Conservation (phyloP, 1,140 invertebrate genomes). For the Pachyrhynchus sulphureomaculatus region DNA sequence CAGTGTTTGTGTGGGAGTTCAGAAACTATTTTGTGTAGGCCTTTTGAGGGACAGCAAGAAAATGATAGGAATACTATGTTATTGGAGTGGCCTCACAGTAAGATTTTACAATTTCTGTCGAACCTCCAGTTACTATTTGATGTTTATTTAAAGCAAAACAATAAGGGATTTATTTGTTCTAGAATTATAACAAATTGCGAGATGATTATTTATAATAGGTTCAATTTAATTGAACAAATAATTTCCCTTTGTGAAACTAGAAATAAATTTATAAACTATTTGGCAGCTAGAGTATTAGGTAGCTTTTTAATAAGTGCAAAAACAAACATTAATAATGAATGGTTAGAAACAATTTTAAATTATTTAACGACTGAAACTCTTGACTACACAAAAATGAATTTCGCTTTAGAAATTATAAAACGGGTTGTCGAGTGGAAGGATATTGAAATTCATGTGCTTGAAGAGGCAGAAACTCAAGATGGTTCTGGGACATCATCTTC, state of each 20-base stretch:
- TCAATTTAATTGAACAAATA: slow-evolving; percentile 80
- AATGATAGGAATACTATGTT: slow-evolving; percentile 56
- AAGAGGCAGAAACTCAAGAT: slow-evolving; percentile 61
- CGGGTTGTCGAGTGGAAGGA: slow-evolving; percentile 86
- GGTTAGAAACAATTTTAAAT: slow-evolving; percentile 74
- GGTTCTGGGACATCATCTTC: slow-evolving; percentile 43
- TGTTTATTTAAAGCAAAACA: slow-evolving; percentile 80
- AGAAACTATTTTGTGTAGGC: slow-evolving; percentile 65
- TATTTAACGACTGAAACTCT: slow-evolving; percentile 66
- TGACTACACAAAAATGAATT: slow-evolving; percentile 73
- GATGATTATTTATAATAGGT: slow-evolving; percentile 75
- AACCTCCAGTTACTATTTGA: slow-evolving; percentile 81
- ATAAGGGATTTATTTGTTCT: slow-evolving; percentile 75
- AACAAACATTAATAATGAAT: slow-evolving; percentile 73
- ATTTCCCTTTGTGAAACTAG: slow-evolving; percentile 74
- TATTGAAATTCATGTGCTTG: slow-evolving; percentile 75
- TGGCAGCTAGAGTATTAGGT: slow-evolving; percentile 75
- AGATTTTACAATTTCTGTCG: slow-evolving; percentile 74
- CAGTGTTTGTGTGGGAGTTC: slow-evolving; percentile 78
- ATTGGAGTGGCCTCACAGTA: slow-evolving; percentile 69
- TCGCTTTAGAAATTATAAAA: slow-evolving; percentile 80
- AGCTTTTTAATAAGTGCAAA: slow-evolving; percentile 82
- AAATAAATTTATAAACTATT: slow-evolving; percentile 78
- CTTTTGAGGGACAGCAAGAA: slow-evolving; percentile 66
- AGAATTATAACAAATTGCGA: slow-evolving; percentile 76